These are phyloP conservation scores for Rhynchotus rufescens DNA, from an alignment of 2,797 vertebrate species.

Conservation along the genomic window DNA sequence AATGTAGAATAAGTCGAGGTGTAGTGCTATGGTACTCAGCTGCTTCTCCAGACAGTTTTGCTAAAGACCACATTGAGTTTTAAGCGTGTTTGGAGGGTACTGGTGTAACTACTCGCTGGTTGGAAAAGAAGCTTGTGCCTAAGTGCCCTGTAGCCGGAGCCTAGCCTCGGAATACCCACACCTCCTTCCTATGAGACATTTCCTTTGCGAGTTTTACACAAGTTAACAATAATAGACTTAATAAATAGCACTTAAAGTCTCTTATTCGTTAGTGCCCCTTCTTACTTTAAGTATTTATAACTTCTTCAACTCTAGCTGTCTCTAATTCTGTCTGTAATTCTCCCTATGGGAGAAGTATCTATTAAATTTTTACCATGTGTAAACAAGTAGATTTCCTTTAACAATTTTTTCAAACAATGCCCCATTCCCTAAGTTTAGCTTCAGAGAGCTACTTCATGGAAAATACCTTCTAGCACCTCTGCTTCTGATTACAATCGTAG, in stretches of 20 bases:
- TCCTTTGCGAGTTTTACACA: background rate
- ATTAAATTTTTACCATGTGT: slow-evolving; percentile 47
- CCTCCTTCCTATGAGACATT: fast-evolving
- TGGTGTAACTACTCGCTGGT: background rate
- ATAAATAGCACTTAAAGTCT: background rate
- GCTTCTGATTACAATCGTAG: slow-evolving; percentile 39
- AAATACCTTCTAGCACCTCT: slow-evolving; percentile 61
- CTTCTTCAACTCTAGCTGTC: background rate
- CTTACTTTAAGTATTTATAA: background rate
- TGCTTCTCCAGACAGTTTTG: background rate
- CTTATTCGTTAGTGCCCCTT: background rate
- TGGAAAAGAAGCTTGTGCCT: background rate
- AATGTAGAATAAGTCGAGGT: background rate
- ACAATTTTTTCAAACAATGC: slow-evolving; percentile 61
- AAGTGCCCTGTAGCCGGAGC: background rate
- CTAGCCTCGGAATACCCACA: background rate
- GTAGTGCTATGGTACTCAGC: background rate
- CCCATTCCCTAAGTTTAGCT: slow-evolving; percentile 23
- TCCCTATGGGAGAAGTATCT: slow-evolving; percentile 29
- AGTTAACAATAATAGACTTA: background rate
- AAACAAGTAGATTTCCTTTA: slow-evolving; percentile 56
- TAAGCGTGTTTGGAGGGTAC: background rate
- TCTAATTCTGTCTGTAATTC: background rate
- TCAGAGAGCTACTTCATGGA: slow-evolving; percentile 26
- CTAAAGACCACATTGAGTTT: background rate